These are phyloP conservation scores for Narcine bancroftii DNA, from an alignment of 2,113 vertebrate genomes.

Conservation along the genomic window DNA sequence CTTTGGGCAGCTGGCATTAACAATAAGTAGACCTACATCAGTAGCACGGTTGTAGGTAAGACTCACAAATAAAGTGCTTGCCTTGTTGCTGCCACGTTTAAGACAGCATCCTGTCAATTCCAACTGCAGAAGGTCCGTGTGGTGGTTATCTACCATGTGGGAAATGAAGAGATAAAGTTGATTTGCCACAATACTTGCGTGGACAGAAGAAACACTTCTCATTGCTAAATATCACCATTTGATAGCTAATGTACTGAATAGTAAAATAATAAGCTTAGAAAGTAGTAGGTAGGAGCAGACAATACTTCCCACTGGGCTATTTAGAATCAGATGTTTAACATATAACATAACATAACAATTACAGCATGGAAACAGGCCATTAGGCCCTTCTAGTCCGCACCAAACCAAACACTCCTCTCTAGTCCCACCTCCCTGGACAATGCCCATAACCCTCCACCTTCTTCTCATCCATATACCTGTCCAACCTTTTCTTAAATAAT, in stretches of 20 bases:
- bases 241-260: background rate
- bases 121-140: background rate
- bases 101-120: background rate
- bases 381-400: too few relatives aligned
- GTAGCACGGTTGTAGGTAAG: background rate
- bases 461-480: too few relatives aligned
- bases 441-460: too few relatives aligned
- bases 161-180: background rate
- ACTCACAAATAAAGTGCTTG: background rate
- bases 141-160: background rate
- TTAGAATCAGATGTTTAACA: slow-evolving; percentile 3
- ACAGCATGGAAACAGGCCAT: too few relatives aligned
- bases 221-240: background rate
- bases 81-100: too few relatives aligned
- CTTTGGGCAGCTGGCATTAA: background rate
- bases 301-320: background rate
- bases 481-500: too few relatives aligned
- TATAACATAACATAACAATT: too few relatives aligned
- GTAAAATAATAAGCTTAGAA: background rate
- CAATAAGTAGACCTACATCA: background rate
- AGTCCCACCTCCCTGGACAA: too few relatives aligned
- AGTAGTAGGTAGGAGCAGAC: background rate
- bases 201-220: background rate
- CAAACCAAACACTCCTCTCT: too few relatives aligned
- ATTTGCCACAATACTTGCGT: background rate